phyloP scores from a whole-genome alignment of 2,888 invertebrate species.

The Carabus problematicus region DNA sequence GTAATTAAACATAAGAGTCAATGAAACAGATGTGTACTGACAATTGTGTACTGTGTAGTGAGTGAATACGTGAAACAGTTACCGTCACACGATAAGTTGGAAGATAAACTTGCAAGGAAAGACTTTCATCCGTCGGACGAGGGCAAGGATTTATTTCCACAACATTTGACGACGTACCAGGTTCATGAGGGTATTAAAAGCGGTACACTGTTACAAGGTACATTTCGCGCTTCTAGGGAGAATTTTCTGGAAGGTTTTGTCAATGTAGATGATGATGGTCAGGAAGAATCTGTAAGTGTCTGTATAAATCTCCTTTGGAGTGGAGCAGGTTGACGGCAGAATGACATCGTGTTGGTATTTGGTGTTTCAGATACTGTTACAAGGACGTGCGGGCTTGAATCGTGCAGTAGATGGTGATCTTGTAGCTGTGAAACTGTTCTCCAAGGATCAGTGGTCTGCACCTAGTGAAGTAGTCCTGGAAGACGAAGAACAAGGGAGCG shows the following conservation, averaged over 20 bases:
- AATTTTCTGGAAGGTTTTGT: constrained; percentile 94
- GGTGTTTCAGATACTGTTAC: constrained; percentile 73
- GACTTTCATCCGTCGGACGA: constrained; percentile 67
- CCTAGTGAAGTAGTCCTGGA: constrained; percentile 87
- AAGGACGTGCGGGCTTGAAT: constrained; percentile 87
- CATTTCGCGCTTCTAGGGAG: constrained; percentile 85
- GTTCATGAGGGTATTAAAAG: constrained; percentile 81
- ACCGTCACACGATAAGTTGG: constrained; percentile 68
- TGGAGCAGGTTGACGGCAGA: no score
- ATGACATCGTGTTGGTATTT: not conserved
- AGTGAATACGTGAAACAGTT: constrained; percentile 80
- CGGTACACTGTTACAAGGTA: constrained; percentile 79
- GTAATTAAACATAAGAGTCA: constrained; percentile 40
- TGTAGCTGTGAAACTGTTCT: constrained; percentile 89
- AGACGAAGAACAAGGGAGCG: constrained; percentile 68
- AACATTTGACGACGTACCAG: constrained; percentile 80
- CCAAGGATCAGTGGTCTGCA: constrained; percentile 87
- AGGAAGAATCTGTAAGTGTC: constrained; percentile 76
- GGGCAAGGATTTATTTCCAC: constrained; percentile 78
- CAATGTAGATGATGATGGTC: constrained; percentile 78
- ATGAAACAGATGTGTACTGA: not conserved
- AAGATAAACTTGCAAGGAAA: constrained; percentile 82
- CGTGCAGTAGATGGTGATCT: constrained; percentile 94
- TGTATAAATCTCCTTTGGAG: constrained; percentile 7
- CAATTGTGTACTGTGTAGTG: constrained; percentile 60